phyloP scores from a whole-genome alignment of 2,888 invertebrate species.

The Lacanobia oleracea region DNA sequence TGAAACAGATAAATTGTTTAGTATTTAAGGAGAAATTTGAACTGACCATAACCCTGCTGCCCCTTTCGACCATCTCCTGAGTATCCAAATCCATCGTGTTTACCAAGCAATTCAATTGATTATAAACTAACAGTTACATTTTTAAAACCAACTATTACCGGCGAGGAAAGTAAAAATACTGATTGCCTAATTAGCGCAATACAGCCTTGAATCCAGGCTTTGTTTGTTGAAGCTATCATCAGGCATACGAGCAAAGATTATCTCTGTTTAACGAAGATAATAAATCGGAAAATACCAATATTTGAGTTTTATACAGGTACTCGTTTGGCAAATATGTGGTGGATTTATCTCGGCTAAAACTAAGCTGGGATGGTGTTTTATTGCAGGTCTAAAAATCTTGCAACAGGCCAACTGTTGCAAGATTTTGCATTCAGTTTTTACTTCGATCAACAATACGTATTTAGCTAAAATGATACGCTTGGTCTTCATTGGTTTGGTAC shows the following conservation, averaged over 20 bases:
- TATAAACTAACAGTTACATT: constrained; percentile 22
- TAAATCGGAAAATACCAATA: constrained; percentile 69
- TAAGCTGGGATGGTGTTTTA: constrained; percentile 5
- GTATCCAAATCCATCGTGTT: constrained; percentile 26
- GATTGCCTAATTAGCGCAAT: constrained; percentile 45
- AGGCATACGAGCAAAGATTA: constrained; percentile 62
- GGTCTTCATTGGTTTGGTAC: no score
- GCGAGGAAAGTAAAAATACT: constrained; percentile 63
- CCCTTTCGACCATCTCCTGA: constrained; percentile 67
- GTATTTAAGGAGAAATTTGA: no score
- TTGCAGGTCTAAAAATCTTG: background rate
- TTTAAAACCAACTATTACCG: constrained; percentile 39
- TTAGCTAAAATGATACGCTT: no score
- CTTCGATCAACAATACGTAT: no score
- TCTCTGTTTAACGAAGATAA: constrained; percentile 78
- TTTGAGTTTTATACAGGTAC: constrained; percentile 56
- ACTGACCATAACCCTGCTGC: constrained; percentile 74
- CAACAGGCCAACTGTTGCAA: no score
- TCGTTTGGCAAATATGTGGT: constrained; percentile 28
- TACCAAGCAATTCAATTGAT: background rate
- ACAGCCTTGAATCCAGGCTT: constrained; percentile 70
- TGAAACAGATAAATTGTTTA: no score
- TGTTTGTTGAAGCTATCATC: constrained; percentile 72
- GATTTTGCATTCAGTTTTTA: no score
- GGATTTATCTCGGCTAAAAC: background rate